Evolutionary conservation across 2,888 invertebrate genomes (phyloP), one percentile per base, ranked within the genome.

Genomic region (Notodromas monacha): DNA sequence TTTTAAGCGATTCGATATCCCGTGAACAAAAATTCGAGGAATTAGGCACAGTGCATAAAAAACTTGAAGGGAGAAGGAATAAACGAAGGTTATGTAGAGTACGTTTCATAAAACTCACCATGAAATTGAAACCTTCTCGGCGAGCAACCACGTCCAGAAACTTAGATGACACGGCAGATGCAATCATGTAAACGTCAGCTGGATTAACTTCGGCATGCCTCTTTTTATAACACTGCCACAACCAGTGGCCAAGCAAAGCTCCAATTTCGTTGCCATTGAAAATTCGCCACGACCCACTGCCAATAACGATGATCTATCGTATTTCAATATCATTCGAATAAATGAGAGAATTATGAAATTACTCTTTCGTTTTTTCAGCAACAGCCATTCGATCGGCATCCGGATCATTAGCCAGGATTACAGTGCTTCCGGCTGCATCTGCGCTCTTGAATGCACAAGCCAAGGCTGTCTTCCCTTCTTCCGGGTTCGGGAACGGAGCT

Each of bases 261-360:
- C 92, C 96, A 41, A 84, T 57, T 51, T 99, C 89, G 46, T 99
- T 96, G 16, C 96, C 96, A 16, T 63, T 67, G 47, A 92, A 86
- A 13, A 81, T 62, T 39, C 68, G 66, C 86, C 86, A 89, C 27
- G 60, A 52, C 1, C 58, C 61, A 39, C 63, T 64, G 29, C 16
- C n/a, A n/a, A n/a, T n/a, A n/a, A n/a, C 34, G 27, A 15, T 15
- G 28, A n/a, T n/a, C n/a, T n/a, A n/a, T n/a, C n/a, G n/a, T n/a
- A n/a, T n/a, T n/a, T n/a, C n/a, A n/a, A n/a, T n/a, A 28, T n/a
- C 12, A 11, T 27, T 15, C 8, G 16, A 26, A 15, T n/a, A n/a
- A n/a, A n/a, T n/a, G n/a, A n/a, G n/a, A n/a, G n/a, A n/a, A 30
- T 29, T 30, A 11, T n/a, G 32, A 38, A 35, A 3, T 30, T 45